phyloP scores from a whole-genome alignment of 2,797 vertebrate genomes.

The Oreochromis grahami region DNA sequence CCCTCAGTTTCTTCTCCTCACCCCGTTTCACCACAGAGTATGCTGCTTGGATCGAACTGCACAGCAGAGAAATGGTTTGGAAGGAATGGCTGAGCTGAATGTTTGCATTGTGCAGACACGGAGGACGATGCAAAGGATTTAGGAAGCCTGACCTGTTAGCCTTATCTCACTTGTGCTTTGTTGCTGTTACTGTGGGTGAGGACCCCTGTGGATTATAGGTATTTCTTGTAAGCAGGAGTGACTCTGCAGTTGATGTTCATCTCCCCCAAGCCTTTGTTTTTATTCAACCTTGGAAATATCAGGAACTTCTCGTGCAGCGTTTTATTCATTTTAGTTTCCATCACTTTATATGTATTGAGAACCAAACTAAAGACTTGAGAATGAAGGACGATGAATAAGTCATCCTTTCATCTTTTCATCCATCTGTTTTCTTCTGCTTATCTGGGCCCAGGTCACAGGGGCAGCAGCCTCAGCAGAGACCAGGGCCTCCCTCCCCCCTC shows the following conservation, averaged over 20 bases:
- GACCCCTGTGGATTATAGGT: constrained; percentile 6
- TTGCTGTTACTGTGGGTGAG: background rate
- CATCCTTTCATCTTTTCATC: background rate
- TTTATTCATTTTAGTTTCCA: background rate
- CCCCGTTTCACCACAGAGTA: constrained; percentile 2
- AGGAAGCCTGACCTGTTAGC: constrained; percentile 1
- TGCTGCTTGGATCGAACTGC: background rate
- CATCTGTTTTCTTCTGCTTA: background rate
- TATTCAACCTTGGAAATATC: background rate
- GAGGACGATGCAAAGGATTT: background rate
- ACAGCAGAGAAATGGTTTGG: background rate
- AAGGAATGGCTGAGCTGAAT: background rate
- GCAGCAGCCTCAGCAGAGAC: background rate
- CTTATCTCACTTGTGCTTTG: background rate
- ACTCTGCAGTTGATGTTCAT: background rate
- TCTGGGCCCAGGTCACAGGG: background rate
- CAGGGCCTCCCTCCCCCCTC: background rate
- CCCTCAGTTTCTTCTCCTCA: constrained; percentile 6
- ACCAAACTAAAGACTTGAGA: background rate
- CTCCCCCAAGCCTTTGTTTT: background rate
- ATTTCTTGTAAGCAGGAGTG: constrained; percentile 6
- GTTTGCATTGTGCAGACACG: background rate
- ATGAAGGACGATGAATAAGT: background rate
- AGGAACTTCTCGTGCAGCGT: background rate
- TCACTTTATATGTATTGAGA: background rate